phyloP scores from a whole-genome alignment of 2,888 invertebrate species.

The Plebejus anna region DNA sequence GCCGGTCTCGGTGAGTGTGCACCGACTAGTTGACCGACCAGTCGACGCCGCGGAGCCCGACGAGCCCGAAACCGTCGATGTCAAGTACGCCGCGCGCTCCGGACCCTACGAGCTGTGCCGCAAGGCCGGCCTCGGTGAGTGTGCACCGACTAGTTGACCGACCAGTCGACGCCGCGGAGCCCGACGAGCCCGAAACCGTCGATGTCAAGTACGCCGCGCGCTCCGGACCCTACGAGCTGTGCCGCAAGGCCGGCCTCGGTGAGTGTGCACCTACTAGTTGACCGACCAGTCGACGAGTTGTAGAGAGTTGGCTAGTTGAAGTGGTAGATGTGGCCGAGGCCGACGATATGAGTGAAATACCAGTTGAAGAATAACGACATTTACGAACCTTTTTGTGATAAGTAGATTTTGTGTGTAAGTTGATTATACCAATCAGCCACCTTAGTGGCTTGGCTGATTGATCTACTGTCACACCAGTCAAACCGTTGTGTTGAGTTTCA shows the following conservation, averaged over 20 bases:
- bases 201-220: conserved; percentile 91
- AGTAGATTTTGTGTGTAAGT: too few species aligned
- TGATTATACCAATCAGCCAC: too few species aligned
- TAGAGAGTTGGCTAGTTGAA: too few species aligned
- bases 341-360: too few species aligned
- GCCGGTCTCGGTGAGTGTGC: too few species aligned
- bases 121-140: conserved; percentile 87
- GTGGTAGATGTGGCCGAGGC: too few species aligned
- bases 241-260: conserved; percentile 90
- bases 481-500: too few species aligned
- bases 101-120: conserved; percentile 94
- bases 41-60: conserved; percentile 76
- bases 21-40: too few species aligned
- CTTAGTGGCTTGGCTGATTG: too few species aligned
- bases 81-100: conserved; percentile 92
- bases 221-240: conserved; percentile 93
- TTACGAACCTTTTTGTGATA: too few species aligned
- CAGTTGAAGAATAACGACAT: too few species aligned
- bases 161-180: conserved; percentile 59
- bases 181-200: conserved; percentile 79
- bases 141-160: neutral
- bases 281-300: neutral
- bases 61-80: conserved; percentile 79
- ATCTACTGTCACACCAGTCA: too few species aligned
- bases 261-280: conserved; percentile 38